phyloP scores from a whole-genome alignment of 2,888 invertebrate species.

The Eumerus sabulonum region DNA sequence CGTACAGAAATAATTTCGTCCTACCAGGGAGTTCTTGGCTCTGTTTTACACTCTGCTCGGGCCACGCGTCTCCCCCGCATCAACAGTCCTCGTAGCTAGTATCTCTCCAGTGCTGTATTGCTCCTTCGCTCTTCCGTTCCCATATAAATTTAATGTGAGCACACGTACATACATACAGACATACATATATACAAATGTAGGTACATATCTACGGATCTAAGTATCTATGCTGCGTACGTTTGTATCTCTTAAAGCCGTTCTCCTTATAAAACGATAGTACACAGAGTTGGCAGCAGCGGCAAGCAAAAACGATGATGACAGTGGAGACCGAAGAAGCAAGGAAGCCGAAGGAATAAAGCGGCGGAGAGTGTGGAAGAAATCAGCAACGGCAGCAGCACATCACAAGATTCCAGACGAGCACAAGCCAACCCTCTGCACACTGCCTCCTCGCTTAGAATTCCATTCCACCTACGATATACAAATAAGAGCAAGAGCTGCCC shows the following conservation, averaged over 20 bases:
- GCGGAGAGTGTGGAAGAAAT: constrained; percentile 13
- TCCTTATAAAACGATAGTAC: constrained; percentile 63
- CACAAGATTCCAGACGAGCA: constrained; percentile 69
- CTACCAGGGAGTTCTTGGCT: constrained; percentile 53
- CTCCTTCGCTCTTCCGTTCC: constrained; percentile 52
- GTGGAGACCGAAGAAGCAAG: constrained; percentile 4
- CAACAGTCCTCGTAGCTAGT: no score
- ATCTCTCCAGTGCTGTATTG: constrained; percentile 5
- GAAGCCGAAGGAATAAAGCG: neutral
- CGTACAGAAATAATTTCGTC: constrained; percentile 67
- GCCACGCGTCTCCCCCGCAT: constrained; percentile 24
- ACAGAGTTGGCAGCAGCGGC: constrained; percentile 38
- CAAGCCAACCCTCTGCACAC: constrained; percentile 33
- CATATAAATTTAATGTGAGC: constrained; percentile 65
- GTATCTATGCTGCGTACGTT: constrained; percentile 34
- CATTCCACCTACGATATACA: constrained; percentile 57
- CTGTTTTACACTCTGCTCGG: constrained; percentile 10
- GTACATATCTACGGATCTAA: no score
- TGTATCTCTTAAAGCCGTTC: constrained; percentile 65
- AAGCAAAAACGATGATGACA: constrained; percentile 47
- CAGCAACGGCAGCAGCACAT: constrained; percentile 57
- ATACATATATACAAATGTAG: no score
- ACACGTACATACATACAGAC: constrained; percentile 35
- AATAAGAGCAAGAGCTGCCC: constrained; percentile 38
- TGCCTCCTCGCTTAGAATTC: constrained; percentile 56